These are phyloP conservation scores for Hybos culiciformis DNA, from an alignment of 2,888 invertebrate genomes.

Conservation along the genomic window DNA sequence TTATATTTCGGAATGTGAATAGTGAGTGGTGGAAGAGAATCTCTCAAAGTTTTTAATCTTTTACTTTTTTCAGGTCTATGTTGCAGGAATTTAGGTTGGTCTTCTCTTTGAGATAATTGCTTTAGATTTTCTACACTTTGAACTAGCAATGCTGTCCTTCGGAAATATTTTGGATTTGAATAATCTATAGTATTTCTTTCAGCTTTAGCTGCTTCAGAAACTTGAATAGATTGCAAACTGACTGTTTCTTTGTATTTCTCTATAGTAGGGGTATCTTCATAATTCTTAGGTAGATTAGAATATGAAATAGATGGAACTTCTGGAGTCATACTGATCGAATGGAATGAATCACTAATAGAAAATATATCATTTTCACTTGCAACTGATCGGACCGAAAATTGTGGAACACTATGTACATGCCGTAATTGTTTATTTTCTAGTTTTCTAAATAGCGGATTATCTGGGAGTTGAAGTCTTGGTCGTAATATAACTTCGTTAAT, in stretches of 20 bases:
- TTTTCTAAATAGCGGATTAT: neutral
- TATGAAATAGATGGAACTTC: slow-evolving; percentile 37
- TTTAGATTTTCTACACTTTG: slow-evolving; percentile 26
- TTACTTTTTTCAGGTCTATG: slow-evolving; percentile 30
- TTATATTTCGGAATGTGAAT: too few species aligned
- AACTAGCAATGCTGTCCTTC: slow-evolving; percentile 32
- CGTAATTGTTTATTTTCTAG: slow-evolving; percentile 18
- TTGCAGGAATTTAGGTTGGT: neutral
- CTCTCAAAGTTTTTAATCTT: slow-evolving; percentile 31
- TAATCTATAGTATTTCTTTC: slow-evolving; percentile 38
- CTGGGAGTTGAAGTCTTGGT: slow-evolving; percentile 18
- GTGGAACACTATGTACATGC: slow-evolving; percentile 31
- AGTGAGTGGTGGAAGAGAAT: slow-evolving; percentile 30
- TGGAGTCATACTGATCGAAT: slow-evolving; percentile 35
- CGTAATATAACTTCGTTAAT: slow-evolving; percentile 26
- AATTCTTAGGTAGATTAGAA: slow-evolving; percentile 33
- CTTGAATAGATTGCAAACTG: slow-evolving; percentile 38
- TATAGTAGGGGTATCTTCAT: slow-evolving; percentile 35
- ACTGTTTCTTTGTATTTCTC: slow-evolving; percentile 34
- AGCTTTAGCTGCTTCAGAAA: slow-evolving; percentile 36
- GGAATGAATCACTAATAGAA: slow-evolving; percentile 27
- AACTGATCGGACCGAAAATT: slow-evolving; percentile 27
- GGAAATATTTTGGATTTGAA: slow-evolving; percentile 49
- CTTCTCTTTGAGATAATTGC: too few species aligned
- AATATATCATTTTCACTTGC: slow-evolving; percentile 35